Base-by-base conservation (phyloP, 2,113 vertebrate species). In the Origma solitaria region DNA sequence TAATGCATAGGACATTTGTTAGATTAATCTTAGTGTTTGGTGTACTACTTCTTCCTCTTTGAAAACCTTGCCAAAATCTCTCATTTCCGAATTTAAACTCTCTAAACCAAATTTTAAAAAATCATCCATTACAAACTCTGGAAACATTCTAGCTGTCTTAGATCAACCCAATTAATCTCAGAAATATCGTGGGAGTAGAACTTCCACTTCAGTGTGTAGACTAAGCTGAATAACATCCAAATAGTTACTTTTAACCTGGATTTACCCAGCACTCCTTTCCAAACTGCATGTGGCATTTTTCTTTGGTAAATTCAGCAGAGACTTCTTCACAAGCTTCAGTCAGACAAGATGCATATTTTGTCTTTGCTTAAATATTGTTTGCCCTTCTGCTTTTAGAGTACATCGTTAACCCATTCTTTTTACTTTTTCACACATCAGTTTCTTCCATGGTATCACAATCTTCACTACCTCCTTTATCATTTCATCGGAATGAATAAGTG, bases 61-160 rank as follows among this genome's bases (percentile, higher is more conserved):
- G 84, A 89, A 94, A 95, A 73, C 27, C 57, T 92, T 82, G 70
- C 76, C 49, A 82, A 91, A 95, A 90, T 72, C 42, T 85, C 66
- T 77, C 42, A 80, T 50, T 92, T 62, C 54, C 88, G 90, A 82
- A 95, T 92, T 92, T 88, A 90, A 88, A 80, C 18, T 82, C 72
- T 85, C 66, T 57, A 88, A 73, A 30, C 10, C 45, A 92, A 87
- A 91, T 95, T 87, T 82, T 82, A 90, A 92, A 96, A 94, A 58
- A 62, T 47, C 22, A 79, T 73, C 47, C n/a, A 90, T 94, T 91
- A 73, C 18, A 69, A 82, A 87, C 28, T 61, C 73, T 69, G 66
- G 61, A 95, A 92, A 82, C 5, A 87, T 95, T 82, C 38, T 95
- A 76, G 21, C 33, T 58, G 25, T 82, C 61, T 89, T 69, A 85